Base-by-base conservation (phyloP, 2,113 vertebrate genomes). In the Siniperca knerii region DNA sequence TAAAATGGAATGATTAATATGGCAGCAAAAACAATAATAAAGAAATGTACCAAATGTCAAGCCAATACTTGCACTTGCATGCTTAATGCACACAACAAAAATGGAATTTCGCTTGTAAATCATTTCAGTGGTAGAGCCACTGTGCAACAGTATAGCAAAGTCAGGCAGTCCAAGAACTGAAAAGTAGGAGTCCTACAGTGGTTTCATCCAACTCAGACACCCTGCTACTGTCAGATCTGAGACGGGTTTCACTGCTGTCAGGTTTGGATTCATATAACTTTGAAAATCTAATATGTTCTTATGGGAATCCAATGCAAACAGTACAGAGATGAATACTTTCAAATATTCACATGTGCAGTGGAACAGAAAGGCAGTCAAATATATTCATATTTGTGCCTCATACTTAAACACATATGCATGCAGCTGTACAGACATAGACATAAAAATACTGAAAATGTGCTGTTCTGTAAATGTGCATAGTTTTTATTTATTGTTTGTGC, bases 221-320 rank as follows among this genome's bases (percentile, higher is more conserved):
- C 58, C 80, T 42, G 76, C 71, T 82, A 50, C 61, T 57, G 46
- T 57, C 23, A 13, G 42, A 80, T 54, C 74, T 62, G 54, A 78
- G 80, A 84, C 0, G 50, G 60, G 75, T 57, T 86, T 74, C 70
- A 64, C 66, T 70, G 71, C 81, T 66, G 84, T 80, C 90, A 87
- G 79, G 35, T 82, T 68, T 44, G 55, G 70, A 71, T 77, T 84
- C 77, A 62, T 66, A 48, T 55, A 75, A 81, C 85, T 88, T 88
- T 77, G 60, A 87, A 83, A 90, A 87, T 79, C 62, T 2, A 89
- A 88, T 79, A 66, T 87, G 48, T 76, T 84, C 83, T 87, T 85
- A 69, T 75, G 80, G 79, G 87, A 92, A 85, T 84, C 54, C 48
- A 87, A 78, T 70, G 83, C 81, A 90, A 90, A 90, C 58, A 86